A percentile compares a stretch with the other conserved stretches of the same genome.
Evolutionary conservation across 1,140 invertebrate genomes (phyloP).

Genomic region (Plutomurus gul): DNA sequence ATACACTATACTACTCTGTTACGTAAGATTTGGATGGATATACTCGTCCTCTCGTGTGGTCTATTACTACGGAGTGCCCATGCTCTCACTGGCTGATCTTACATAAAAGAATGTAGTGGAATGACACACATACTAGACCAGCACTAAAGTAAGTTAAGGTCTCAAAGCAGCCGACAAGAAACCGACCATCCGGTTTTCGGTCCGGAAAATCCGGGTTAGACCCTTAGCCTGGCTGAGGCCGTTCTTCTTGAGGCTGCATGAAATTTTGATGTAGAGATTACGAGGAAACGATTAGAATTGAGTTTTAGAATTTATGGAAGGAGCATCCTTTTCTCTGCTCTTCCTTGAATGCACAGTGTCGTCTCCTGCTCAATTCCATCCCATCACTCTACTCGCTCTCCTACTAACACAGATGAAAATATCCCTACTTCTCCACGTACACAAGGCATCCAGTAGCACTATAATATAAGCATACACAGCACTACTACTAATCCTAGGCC

Average conservation of each 20-base stretch:
- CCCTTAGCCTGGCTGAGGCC: neutral
- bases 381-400: neutral
- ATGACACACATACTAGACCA: neutral
- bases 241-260: neutral
- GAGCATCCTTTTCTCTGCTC: neutral
- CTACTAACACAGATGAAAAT: no score
- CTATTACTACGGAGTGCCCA: neutral
- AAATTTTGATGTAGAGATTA: conserved; percentile 26
- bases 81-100: neutral
- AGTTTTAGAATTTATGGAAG: conserved; percentile 30
- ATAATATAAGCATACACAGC: no score
- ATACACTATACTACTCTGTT: no score
- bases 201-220: conserved; percentile 28
- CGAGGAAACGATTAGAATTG: conserved; percentile 28
- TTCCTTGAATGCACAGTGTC: no score
- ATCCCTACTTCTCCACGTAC: no score
- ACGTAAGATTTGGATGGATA: no score
- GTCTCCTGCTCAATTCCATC: neutral
- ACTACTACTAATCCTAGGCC: no score
- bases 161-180: conserved; percentile 28
- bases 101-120: neutral
- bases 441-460: no score
- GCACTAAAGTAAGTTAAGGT: conserved; percentile 3
- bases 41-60: no score
- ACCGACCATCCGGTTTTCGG: conserved; percentile 22